Conservation (phyloP, 2,113 vertebrate genomes). For the Dromaius novaehollandiae region DNA sequence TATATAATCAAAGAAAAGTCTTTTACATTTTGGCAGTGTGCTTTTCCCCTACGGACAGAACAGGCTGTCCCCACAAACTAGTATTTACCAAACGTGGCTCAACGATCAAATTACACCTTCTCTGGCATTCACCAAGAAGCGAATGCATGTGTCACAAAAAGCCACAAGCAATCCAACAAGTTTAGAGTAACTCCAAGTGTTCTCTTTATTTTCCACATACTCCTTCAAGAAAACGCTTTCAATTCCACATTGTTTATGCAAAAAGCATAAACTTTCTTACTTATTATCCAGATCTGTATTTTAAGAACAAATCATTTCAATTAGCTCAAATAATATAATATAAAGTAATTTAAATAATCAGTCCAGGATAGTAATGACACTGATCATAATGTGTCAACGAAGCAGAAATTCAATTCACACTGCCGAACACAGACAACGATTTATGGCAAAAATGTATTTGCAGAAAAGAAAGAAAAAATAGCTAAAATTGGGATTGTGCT, state of each 20-base stretch:
- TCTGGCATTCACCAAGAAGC: conserved; percentile 51
- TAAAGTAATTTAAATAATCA: not conserved
- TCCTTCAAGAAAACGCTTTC: not conserved
- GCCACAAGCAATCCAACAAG: conserved; percentile 64
- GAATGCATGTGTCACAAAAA: conserved; percentile 63
- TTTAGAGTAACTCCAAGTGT: conserved; percentile 25
- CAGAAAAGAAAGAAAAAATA: not conserved
- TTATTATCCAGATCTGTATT: not conserved
- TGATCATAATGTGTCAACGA: not conserved
- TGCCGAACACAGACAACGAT: not conserved
- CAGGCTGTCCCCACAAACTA: conserved; percentile 69
- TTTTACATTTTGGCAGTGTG: conserved; percentile 49
- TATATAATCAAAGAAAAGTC: conserved; percentile 27
- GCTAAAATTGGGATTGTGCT: not conserved
- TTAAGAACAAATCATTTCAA: not conserved
- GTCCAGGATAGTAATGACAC: not conserved
- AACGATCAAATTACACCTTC: conserved; percentile 73
- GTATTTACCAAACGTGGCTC: conserved; percentile 72
- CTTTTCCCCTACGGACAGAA: conserved; percentile 67
- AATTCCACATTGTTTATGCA: not conserved
- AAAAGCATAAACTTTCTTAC: not conserved
- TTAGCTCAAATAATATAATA: not conserved
- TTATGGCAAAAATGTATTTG: not conserved
- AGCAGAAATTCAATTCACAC: not conserved
- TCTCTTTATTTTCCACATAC: not conserved